Evolutionary conservation across 2,888 invertebrate genomes (phyloP).

Genomic region (Leptothorax acervorum): DNA sequence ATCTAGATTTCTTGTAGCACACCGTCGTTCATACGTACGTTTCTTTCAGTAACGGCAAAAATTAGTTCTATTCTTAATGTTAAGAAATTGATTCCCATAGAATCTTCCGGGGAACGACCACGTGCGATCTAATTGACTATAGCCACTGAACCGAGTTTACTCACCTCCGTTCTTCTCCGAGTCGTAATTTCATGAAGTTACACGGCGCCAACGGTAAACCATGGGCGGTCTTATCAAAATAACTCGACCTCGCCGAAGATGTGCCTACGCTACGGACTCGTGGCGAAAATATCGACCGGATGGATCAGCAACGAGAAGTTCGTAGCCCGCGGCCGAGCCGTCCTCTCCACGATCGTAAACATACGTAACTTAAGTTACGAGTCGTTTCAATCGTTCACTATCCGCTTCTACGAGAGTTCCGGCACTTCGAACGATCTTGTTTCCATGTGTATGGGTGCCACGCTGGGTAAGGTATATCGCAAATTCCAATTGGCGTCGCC

Average conservation of each 20-base stretch:
- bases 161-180: not conserved
- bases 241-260: not conserved
- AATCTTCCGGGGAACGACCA: not conserved
- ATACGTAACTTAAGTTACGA: constrained; percentile 42
- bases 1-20: not conserved
- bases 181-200: constrained; percentile 27
- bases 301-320: not conserved
- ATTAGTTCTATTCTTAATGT: not conserved
- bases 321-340: not conserved
- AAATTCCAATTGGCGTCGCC: constrained; percentile 34
- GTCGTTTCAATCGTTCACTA: not conserved
- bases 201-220: not conserved
- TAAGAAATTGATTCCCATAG: not conserved
- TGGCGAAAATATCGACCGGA: constrained; percentile 18
- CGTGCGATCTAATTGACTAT: not conserved
- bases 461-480: not conserved
- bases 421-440: not conserved
- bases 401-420: constrained; percentile 12
- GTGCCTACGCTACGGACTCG: not conserved
- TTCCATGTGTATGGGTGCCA: not conserved
- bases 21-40: not conserved
- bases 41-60: not conserved
- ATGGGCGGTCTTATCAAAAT: constrained; percentile 11
- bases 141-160: not conserved
- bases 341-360: constrained; percentile 30